phyloP scores from a whole-genome alignment of 2,888 invertebrate species.

The Synergus itoensis region DNA sequence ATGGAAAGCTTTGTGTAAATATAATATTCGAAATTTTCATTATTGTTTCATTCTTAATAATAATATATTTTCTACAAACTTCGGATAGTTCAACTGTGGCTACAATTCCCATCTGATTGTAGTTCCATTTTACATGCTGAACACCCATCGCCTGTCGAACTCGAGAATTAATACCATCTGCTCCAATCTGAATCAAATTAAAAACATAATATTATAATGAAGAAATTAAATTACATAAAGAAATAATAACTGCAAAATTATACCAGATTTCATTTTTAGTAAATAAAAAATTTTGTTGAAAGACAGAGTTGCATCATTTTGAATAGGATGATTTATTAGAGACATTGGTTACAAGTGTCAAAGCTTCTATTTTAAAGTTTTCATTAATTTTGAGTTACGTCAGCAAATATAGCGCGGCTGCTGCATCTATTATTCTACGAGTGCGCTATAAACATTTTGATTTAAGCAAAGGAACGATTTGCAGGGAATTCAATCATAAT shows the following conservation, averaged over 20 bases:
- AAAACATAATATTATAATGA: too few species aligned
- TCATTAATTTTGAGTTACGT: slow-evolving; percentile 18
- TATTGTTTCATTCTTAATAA: not conserved
- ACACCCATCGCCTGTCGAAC: slow-evolving; percentile 91
- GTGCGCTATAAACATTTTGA: slow-evolving; percentile 32
- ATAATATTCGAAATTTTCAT: slow-evolving; percentile 6
- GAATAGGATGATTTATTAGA: not conserved
- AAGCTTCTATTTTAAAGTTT: not conserved
- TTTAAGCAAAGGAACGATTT: slow-evolving; percentile 18
- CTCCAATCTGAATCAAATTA: slow-evolving; percentile 85
- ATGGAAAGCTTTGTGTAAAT: slow-evolving; percentile 31
- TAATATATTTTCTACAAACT: slow-evolving; percentile 77
- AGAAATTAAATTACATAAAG: too few species aligned
- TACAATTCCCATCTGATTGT: slow-evolving; percentile 95
- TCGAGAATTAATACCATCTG: slow-evolving; percentile 95
- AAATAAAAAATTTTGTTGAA: slow-evolving; percentile 5
- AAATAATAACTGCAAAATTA: not conserved
- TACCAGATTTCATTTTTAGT: not conserved
- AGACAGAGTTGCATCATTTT: not conserved
- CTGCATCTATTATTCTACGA: slow-evolving; percentile 6
- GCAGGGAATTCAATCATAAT: slow-evolving; percentile 47
- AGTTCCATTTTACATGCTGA: slow-evolving; percentile 89
- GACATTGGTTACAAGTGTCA: not conserved
- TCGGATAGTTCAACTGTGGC: slow-evolving; percentile 92
- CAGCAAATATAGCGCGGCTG: slow-evolving; percentile 19